Percentiles rank a stretch among this genome's conserved stretches.
phyloP scores from a whole-genome alignment of 2,113 vertebrate species.

The Phylloscopus whistleri region DNA sequence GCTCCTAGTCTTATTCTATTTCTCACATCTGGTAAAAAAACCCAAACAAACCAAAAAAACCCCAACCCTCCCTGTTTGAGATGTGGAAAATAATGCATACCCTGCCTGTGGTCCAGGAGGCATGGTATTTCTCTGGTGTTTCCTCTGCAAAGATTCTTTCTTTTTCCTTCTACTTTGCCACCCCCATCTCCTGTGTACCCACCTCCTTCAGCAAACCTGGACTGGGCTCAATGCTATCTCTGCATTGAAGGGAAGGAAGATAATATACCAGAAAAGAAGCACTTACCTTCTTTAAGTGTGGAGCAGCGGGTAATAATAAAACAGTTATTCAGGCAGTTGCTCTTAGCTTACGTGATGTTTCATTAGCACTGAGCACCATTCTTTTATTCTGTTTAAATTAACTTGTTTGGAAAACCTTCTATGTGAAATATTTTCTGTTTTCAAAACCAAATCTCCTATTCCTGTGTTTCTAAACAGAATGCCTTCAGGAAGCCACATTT shows the following conservation, averaged over 20 bases:
- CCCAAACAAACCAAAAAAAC: not conserved
- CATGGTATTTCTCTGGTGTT: not conserved
- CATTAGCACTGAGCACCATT: not conserved
- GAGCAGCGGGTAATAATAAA: not conserved
- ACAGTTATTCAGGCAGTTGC: not conserved
- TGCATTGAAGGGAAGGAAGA: not conserved
- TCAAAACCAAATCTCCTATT: not conserved
- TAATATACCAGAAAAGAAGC: not conserved
- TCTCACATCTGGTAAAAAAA: not conserved
- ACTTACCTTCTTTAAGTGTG: not conserved
- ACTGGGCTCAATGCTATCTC: not conserved
- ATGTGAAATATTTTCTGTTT: not conserved
- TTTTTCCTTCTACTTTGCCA: not conserved
- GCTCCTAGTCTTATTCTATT: not conserved
- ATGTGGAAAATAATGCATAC: not conserved
- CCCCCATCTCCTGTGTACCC: not conserved
- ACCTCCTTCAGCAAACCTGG: not conserved
- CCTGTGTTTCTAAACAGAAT: not conserved
- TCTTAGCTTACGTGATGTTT: not conserved
- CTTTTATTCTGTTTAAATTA: not conserved
- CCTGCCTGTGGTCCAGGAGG: not conserved
- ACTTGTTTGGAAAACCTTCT: not conserved
- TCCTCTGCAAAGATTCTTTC: not conserved
- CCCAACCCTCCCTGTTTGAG: rapidly evolving
- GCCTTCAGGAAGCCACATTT: not conserved